A percentile compares a stretch with the other conserved stretches of the same genome.
These are phyloP conservation scores for Horisme vitalbata DNA, from an alignment of 2,888 invertebrate species.

Conservation along the genomic window DNA sequence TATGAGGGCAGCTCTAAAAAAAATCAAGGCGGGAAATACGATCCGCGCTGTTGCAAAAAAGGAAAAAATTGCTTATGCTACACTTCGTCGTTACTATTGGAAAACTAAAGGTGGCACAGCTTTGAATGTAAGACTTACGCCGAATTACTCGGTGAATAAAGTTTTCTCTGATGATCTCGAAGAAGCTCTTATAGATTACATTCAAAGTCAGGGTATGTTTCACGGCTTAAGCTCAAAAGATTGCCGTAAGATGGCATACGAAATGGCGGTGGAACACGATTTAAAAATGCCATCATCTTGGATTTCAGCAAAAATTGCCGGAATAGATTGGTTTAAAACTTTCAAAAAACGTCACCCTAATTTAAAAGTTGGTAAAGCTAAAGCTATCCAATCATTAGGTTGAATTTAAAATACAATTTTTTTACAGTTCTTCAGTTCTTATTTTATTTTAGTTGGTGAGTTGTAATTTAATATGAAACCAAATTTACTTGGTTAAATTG, in stretches of 20 bases:
- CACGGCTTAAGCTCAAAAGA: neutral
- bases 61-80: neutral
- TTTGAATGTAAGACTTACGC: slow-evolving; percentile 1
- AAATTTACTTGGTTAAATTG: no score
- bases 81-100: neutral
- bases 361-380: neutral
- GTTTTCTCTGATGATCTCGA: slow-evolving; percentile 3
- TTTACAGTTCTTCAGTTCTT: no score
- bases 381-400: no score
- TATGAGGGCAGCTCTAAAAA: slow-evolving; percentile 1
- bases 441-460: no score
- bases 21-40: neutral
- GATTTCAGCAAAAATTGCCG: neutral
- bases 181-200: neutral
- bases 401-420: no score
- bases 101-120: neutral
- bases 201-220: neutral
- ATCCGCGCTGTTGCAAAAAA: neutral
- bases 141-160: slow-evolving; percentile 1
- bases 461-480: no score
- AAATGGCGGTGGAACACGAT: neutral
- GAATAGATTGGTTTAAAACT: neutral
- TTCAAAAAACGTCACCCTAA: neutral
- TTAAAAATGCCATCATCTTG: neutral
- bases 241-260: neutral